Evolutionary conservation across 2,888 invertebrate genomes (phyloP).

Genomic region (Chloroclysta siterata): DNA sequence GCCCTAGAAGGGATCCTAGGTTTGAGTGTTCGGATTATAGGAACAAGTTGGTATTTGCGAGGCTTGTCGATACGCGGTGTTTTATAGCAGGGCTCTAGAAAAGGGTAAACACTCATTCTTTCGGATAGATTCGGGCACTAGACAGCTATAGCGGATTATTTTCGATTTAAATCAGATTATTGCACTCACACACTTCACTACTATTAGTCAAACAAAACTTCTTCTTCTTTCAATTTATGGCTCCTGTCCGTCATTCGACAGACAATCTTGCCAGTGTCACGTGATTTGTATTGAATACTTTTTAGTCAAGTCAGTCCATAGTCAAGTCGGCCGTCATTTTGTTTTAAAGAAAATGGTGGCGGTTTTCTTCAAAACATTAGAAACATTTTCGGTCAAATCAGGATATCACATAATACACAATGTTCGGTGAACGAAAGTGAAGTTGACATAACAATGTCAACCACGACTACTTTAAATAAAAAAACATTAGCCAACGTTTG

Average conservation of each 20-base stretch:
- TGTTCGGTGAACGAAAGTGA: background rate
- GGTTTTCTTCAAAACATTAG: no score
- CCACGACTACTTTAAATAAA: background rate
- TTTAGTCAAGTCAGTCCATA: no score
- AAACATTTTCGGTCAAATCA: no score
- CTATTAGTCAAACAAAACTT: background rate
- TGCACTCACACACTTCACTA: background rate
- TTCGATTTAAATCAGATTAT: background rate
- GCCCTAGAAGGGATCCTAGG: background rate
- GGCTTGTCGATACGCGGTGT: slow-evolving; percentile 21
- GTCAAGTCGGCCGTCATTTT: no score
- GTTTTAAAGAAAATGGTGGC: no score
- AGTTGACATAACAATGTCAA: background rate
- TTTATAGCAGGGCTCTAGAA: background rate
- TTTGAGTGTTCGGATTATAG: background rate
- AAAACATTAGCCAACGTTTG: background rate
- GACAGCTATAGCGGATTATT: background rate
- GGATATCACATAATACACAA: no score
- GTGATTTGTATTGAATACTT: no score
- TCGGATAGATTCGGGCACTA: background rate
- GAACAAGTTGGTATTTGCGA: slow-evolving; percentile 8
- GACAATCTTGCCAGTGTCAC: no score
- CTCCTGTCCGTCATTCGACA: no score
- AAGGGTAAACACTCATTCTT: background rate
- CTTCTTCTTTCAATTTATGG: no score